phyloP scores from a whole-genome alignment of 2,797 vertebrate genomes.

The Sarcoramphus papa region DNA sequence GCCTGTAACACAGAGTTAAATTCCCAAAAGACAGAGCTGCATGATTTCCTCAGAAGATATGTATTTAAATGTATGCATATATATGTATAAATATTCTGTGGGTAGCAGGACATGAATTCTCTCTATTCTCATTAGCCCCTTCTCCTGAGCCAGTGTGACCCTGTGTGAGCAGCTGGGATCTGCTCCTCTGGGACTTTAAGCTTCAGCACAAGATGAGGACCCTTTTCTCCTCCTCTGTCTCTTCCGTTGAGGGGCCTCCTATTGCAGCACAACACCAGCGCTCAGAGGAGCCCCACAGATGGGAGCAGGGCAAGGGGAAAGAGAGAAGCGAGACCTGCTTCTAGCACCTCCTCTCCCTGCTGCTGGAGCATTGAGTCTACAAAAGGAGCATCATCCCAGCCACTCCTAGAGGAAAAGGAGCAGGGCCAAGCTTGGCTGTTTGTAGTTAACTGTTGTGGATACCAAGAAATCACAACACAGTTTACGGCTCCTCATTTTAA shows the following conservation, averaged over 20 bases:
- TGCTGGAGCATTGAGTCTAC: not conserved
- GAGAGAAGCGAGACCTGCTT: not conserved
- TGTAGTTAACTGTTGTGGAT: not conserved
- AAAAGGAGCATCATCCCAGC: not conserved
- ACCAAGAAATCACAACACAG: not conserved
- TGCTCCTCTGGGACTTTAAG: not conserved
- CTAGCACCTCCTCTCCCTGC: not conserved
- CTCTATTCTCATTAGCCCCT: not conserved
- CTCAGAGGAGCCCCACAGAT: not conserved
- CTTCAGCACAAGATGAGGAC: not conserved
- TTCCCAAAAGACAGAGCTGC: not conserved
- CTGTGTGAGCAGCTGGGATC: not conserved
- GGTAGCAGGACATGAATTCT: not conserved
- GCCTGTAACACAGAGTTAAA: not conserved
- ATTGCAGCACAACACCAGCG: not conserved
- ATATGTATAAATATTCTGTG: slow-evolving; percentile 23
- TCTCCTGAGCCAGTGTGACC: not conserved
- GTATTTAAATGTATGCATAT: slow-evolving; percentile 25
- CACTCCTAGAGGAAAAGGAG: not conserved
- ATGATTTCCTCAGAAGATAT: not conserved
- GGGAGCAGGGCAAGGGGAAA: not conserved
- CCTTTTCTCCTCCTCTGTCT: not conserved
- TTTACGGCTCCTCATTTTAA: not conserved
- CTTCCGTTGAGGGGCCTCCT: not conserved
- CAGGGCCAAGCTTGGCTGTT: not conserved